These are phyloP conservation scores for Drosophila lacteicornis DNA, from an alignment of 1,140 invertebrate species.

Conservation along the genomic window DNA sequence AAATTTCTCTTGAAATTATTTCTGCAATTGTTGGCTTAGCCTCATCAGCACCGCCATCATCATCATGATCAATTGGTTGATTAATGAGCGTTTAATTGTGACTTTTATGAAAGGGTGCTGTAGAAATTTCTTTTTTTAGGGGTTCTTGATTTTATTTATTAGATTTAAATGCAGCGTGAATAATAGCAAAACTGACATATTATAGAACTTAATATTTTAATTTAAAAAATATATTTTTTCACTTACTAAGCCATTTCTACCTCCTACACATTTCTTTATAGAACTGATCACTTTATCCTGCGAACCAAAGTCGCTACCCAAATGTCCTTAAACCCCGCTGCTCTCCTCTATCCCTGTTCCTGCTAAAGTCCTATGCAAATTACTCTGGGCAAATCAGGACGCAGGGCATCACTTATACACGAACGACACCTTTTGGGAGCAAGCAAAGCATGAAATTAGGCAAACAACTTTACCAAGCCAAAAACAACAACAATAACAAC, in stretches of 20 bases:
- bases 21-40: conserved; percentile 62
- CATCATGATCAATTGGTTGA: conserved; percentile 58
- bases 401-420: conserved; percentile 44
- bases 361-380: conserved; percentile 11
- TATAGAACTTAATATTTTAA: background rate
- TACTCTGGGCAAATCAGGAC: conserved; percentile 27
- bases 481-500: conserved; percentile 29
- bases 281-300: background rate
- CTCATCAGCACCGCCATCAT: conserved; percentile 15
- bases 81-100: conserved; percentile 74
- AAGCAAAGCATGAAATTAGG: conserved; percentile 82
- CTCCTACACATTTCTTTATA: background rate
- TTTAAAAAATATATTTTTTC: background rate
- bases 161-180: background rate
- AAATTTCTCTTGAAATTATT: conserved; percentile 66
- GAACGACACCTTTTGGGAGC: conserved; percentile 54
- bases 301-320: background rate
- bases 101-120: conserved; percentile 34
- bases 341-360: background rate
- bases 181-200: too few relatives aligned
- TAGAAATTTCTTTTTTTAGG: background rate
- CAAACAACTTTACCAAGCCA: conserved; percentile 64
- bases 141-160: conserved; percentile 33
- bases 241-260: background rate
- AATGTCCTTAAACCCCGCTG: background rate